Percentiles rank a stretch among this genome's conserved stretches.
phyloP scores from a whole-genome alignment of 1,140 invertebrate species.

The Ericerus pela region DNA sequence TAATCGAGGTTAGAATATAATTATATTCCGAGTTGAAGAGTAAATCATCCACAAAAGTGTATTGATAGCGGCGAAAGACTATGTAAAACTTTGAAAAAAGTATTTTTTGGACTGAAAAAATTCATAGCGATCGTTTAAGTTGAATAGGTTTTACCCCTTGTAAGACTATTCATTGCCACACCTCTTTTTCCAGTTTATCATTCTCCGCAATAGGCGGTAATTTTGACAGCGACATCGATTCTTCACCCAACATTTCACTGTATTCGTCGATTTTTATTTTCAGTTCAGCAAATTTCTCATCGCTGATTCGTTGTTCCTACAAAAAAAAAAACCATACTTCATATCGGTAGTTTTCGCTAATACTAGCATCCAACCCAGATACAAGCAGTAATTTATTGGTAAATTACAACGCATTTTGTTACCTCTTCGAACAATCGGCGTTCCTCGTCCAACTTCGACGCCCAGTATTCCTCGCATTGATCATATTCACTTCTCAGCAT shows the following conservation, averaged over 20 bases:
- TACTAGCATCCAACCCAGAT: neutral
- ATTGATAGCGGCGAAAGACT: no score
- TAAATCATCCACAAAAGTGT: no score
- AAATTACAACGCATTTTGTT: neutral
- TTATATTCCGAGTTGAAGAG: no score
- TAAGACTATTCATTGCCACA: constrained; percentile 22
- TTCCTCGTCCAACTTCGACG: constrained; percentile 58
- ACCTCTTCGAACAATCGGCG: constrained; percentile 49
- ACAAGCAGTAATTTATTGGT: neutral
- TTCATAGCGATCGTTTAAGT: no score
- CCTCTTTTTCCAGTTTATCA: constrained; percentile 50
- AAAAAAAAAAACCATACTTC: constrained; percentile 1
- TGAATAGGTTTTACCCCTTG: neutral
- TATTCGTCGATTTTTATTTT: constrained; percentile 60
- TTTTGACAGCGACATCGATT: constrained; percentile 32
- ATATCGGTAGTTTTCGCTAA: neutral
- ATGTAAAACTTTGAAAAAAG: no score
- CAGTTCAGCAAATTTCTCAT: constrained; percentile 59
- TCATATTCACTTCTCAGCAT: constrained; percentile 59
- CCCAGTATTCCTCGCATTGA: constrained; percentile 73
- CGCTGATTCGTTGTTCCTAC: constrained; percentile 52
- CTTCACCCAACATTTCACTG: constrained; percentile 51
- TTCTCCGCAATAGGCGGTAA: constrained; percentile 62
- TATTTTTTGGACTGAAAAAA: no score
- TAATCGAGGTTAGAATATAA: no score